Evolutionary conservation across 1,140 invertebrate species (phyloP), one percentile per base, ranked within the genome.

Genomic region (Calliopsis andreniformis): DNA sequence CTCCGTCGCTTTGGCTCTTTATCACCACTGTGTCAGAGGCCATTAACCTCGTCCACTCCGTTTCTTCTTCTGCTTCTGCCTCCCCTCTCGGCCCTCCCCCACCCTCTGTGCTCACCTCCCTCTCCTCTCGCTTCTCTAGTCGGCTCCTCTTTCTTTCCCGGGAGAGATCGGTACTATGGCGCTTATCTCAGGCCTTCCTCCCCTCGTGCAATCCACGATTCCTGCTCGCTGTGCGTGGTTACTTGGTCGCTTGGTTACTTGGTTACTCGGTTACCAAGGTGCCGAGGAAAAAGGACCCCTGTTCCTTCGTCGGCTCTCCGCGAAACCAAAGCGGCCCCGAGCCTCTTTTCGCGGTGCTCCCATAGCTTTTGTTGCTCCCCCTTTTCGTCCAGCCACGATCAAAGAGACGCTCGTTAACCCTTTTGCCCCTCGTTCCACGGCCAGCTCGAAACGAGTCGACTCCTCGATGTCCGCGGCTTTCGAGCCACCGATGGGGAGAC

Each of bases 241-340:
- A 87, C 76, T 86, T 86, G 86, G 84, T 87, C 83, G 83, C 82
- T 87, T 84, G 82, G 84, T 86, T 86, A 85, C 73, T 66, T 78
- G 58, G 75, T 76, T 76, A 76, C 72, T 76, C 72, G 72, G 72
- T 76, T 76, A 76, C 64, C 55, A n/a, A 68, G 53, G 72, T 53
- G 45, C 18, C 12, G 3, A 30, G 75, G 61, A 69, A 78, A 80
- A 86, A 81, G 73, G 66, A 55, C 55, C 30, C 10, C 28, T 20
- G 32, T 23, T 51, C 32, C 56, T 49, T 30, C 8, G 28, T 0
- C 23, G 12, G 71, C 39, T 55, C 35, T 66, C 61, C 25, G 61
- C 43, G 58, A 71, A 71, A 63, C 69, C 63, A 49, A n/a, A 61
- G 30, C 39, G 25, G 25, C 8, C 12, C 20, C 23, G 18, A 7